Evolutionary conservation across 2,113 vertebrate species (phyloP), one percentile per base, ranked within the genome.

Genomic region (Castor canadensis): DNA sequence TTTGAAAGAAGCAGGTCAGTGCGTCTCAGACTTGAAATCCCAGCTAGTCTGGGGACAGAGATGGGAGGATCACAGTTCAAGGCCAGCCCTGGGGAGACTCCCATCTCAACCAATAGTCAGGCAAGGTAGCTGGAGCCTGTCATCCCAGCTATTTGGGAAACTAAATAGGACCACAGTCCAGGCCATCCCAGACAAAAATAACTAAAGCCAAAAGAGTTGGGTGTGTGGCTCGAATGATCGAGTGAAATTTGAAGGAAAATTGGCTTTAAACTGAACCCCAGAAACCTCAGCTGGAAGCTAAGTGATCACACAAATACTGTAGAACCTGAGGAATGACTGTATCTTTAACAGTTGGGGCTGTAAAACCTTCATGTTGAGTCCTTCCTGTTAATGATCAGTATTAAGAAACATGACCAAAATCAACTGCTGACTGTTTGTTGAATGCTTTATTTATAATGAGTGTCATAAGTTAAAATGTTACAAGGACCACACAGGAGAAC

Each of bases 231-330:
- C n/a, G n/a, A n/a, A n/a, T n/a, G n/a, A n/a, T n/a, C n/a, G n/a
- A n/a, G n/a, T n/a, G n/a, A 86, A 93, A 19, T 76, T 82, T 43
- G n/a, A 52, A 83, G 60, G 40, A 87, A 95, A 73, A 28, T 84
- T 80, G 17, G 10, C 67, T 92, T 95, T 54, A 73, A 96, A 93
- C 35, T 76, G 35, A 77, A 40, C 77, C 28, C 5, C 62, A 62
- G 52, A 91, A 75, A 32, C 58, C 35, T 49, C 83, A 26, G 12
- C 43, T 84, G 49, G 56, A 87, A 47, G 15, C n/a, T 94, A 22
- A 87, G 49, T 92, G 45, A 47, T 20, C 12, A 8, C 12, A 71
- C 20, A 56, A 73, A 56, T 77, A 32, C 45, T 91, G 32, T 75
- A 26, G 28, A 20, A 60, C 28, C 58, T 60, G 6, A 60, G 22